phyloP scores from a whole-genome alignment of 2,888 invertebrate species.

The Sarcophaga carnaria region DNA sequence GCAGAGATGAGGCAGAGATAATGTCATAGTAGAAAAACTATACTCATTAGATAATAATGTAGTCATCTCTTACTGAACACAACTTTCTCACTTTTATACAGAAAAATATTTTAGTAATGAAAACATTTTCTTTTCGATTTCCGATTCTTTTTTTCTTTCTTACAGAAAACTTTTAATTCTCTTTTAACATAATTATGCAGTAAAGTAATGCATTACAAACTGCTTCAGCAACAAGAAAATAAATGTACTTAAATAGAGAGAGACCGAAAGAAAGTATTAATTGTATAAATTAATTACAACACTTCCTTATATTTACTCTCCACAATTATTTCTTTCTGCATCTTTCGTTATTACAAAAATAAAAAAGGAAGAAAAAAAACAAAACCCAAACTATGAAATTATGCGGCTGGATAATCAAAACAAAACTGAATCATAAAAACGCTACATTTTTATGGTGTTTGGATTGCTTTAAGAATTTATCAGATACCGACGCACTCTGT shows the following conservation, averaged over 20 bases:
- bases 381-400: neutral
- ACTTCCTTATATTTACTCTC: neutral
- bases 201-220: slow-evolving; percentile 16
- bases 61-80: no score
- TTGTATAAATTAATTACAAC: slow-evolving; percentile 28
- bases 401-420: no score
- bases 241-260: no score
- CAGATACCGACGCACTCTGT: neutral
- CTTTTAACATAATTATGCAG: slow-evolving; percentile 32
- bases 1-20: no score
- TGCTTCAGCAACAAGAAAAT: neutral
- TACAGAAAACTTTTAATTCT: neutral
- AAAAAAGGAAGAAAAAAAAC: no score
- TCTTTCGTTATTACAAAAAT: no score
- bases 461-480: neutral
- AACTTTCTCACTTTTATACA: neutral
- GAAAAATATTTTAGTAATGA: neutral
- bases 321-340: neutral
- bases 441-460: no score
- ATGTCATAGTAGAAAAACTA: no score
- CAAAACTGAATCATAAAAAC: no score
- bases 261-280: neutral
- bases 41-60: no score
- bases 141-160: neutral
- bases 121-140: neutral